Evolutionary conservation across 2,113 vertebrate species (phyloP).

Genomic region (Ctenomys sociabilis): DNA sequence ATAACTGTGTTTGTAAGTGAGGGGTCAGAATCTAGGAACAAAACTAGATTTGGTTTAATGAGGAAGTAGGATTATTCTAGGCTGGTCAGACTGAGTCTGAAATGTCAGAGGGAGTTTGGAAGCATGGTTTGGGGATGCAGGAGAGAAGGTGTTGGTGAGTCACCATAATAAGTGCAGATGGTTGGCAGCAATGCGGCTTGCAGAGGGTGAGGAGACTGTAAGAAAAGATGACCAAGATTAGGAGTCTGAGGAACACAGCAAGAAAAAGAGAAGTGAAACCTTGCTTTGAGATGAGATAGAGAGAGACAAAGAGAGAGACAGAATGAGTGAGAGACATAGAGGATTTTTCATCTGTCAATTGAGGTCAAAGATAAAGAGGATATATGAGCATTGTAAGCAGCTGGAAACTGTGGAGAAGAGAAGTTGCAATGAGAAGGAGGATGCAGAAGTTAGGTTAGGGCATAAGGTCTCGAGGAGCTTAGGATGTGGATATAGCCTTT

Average conservation of each 20-base stretch:
- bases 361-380: not conserved
- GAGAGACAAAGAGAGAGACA: no score
- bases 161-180: not conserved
- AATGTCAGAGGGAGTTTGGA: not conserved
- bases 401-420: not conserved
- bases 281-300: not conserved
- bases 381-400: not conserved
- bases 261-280: not conserved
- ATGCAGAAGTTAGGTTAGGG: not conserved
- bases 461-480: not conserved
- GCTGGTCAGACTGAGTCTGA: not conserved
- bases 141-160: not conserved
- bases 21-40: not conserved
- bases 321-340: not conserved
- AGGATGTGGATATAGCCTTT: not conserved
- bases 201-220: not conserved
- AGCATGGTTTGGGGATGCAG: not conserved
- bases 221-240: conserved; percentile 15
- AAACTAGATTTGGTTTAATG: not conserved
- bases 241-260: not conserved
- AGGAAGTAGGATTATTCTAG: not conserved
- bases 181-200: not conserved
- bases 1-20: not conserved
- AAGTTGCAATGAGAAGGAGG: not conserved
- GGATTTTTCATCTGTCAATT: no score